phyloP scores from a whole-genome alignment of 2,797 vertebrate genomes.

The Schizopygopsis malacanthus region DNA sequence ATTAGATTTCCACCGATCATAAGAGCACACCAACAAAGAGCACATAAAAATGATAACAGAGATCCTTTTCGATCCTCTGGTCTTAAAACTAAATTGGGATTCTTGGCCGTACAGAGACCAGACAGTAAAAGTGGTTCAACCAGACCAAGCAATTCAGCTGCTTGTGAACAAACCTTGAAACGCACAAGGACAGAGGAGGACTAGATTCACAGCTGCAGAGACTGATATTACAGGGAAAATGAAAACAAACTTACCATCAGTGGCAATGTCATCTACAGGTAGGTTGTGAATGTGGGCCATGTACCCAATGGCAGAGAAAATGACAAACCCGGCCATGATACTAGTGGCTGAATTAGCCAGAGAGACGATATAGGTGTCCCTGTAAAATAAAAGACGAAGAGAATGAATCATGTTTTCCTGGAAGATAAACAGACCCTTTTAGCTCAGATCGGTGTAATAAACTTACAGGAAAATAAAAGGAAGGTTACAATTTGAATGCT shows the following conservation, averaged over 20 bases:
- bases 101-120: background rate
- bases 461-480: background rate
- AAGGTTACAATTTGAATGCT: background rate
- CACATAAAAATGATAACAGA: background rate
- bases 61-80: background rate
- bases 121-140: background rate
- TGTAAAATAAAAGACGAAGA: constrained; percentile 51
- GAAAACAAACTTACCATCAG: constrained; percentile 69
- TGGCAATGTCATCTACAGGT: constrained; percentile 79
- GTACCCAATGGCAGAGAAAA: constrained; percentile 83
- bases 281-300: constrained; percentile 79
- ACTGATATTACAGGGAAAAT: background rate
- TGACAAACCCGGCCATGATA: constrained; percentile 79
- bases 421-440: background rate
- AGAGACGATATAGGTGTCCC: constrained; percentile 77
- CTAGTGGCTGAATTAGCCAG: constrained; percentile 78
- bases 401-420: background rate
- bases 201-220: background rate
- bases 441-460: background rate
- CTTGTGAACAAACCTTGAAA: constrained; percentile 9
- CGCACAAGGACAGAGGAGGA: background rate
- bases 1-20: background rate
- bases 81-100: background rate
- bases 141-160: background rate
- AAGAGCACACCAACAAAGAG: background rate